Evolutionary conservation across 2,113 vertebrate genomes (phyloP).

Genomic region (Hippocampus guttulatus): DNA sequence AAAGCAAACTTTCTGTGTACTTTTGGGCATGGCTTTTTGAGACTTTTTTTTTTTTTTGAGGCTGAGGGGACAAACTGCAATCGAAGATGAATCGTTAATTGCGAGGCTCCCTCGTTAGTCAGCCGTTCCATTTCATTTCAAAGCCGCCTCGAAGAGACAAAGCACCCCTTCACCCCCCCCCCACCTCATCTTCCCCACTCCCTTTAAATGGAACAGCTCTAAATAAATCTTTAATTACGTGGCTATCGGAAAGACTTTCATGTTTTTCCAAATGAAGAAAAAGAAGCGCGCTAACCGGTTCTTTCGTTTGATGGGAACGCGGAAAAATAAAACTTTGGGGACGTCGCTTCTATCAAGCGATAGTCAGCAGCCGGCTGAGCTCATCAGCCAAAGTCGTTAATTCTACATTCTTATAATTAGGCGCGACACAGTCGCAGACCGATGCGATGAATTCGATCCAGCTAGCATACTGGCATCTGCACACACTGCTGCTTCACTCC

Average conservation of each 20-base stretch:
- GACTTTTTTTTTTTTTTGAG: no score
- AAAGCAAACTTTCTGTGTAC: neutral
- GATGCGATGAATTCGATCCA: neutral
- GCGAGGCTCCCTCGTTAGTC: constrained; percentile 32
- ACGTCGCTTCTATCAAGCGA: constrained; percentile 28
- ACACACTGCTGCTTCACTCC: neutral
- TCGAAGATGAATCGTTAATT: constrained; percentile 61
- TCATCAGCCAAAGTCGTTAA: constrained; percentile 45
- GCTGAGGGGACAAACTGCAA: constrained; percentile 57
- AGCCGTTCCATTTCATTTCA: constrained; percentile 45
- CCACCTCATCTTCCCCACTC: constrained; percentile 32
- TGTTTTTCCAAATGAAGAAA: constrained; percentile 62
- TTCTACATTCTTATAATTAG: constrained; percentile 54
- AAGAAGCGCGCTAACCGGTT: constrained; percentile 49
- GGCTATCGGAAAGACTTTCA: constrained; percentile 62
- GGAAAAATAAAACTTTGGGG: constrained; percentile 1
- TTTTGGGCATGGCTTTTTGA: neutral
- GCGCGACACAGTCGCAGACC: no score
- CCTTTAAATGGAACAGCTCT: constrained; percentile 66
- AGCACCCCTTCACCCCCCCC: constrained; percentile 35
- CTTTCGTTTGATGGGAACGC: constrained; percentile 44
- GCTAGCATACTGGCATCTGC: neutral
- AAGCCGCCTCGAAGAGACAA: constrained; percentile 55
- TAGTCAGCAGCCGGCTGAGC: constrained; percentile 38
- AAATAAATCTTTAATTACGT: constrained; percentile 71